These are phyloP conservation scores for Ctenodactylus gundi DNA, from an alignment of 2,113 vertebrate genomes.

Conservation along the genomic window DNA sequence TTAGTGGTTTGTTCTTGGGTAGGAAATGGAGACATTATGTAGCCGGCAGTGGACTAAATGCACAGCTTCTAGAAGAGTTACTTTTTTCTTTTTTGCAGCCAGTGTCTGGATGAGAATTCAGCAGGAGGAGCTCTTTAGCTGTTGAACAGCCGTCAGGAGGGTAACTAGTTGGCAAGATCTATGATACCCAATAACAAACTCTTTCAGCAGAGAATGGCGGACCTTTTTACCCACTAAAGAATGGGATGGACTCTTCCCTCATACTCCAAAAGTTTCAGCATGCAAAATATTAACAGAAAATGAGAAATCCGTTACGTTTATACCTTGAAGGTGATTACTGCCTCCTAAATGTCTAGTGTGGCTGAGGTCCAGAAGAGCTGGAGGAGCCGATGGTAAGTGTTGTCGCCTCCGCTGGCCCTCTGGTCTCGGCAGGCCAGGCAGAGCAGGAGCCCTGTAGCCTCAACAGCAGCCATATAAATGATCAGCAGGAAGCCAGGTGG, in stretches of 20 bases:
- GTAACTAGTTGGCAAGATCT: background rate
- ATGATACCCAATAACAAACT: background rate
- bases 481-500: background rate
- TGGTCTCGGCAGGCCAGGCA: background rate
- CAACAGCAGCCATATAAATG: background rate
- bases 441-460: background rate
- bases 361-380: background rate
- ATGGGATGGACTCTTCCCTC: background rate
- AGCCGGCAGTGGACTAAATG: background rate
- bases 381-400: background rate
- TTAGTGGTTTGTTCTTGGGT: background rate
- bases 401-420: background rate
- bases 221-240: background rate
- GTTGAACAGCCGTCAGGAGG: background rate
- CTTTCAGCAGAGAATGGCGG: background rate
- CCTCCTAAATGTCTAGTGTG: background rate
- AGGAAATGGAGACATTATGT: background rate
- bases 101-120: constrained; percentile 3
- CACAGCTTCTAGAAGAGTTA: background rate
- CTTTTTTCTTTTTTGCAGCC: background rate
- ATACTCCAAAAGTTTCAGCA: background rate
- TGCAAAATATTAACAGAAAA: background rate
- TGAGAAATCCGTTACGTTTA: background rate
- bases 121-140: constrained; percentile 78
- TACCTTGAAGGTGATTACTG: background rate